Evolutionary conservation across 2,888 invertebrate species (phyloP).

Genomic region (Cephus rjabovi): DNA sequence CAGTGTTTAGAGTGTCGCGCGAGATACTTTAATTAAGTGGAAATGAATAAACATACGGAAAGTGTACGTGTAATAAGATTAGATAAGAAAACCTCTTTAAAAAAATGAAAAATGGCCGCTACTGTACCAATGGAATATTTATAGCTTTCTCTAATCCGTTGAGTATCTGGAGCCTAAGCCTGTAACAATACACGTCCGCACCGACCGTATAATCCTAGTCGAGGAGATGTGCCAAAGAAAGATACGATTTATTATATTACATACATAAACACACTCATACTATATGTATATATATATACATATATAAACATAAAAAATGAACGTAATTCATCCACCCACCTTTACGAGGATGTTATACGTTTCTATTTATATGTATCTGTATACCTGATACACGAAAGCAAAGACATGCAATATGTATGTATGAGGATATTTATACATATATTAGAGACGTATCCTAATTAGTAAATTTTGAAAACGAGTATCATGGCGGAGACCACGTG

Average conservation of each 20-base stretch:
- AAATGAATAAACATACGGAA: not conserved
- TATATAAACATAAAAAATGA: not conserved
- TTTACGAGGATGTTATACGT: conserved; percentile 42
- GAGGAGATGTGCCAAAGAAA: conserved; percentile 55
- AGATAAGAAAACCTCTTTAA: not conserved
- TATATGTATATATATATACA: too few species aligned
- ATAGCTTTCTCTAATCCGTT: not conserved
- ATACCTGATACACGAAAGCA: conserved; percentile 3
- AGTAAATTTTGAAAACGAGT: not conserved
- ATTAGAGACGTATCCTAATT: not conserved
- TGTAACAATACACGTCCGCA: not conserved
- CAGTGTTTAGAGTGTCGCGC: conserved; percentile 1
- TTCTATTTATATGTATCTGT: conserved; percentile 40
- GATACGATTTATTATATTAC: conserved; percentile 20
- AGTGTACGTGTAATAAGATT: not conserved
- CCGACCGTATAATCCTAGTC: conserved; percentile 23
- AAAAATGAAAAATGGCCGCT: not conserved
- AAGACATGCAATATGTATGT: not conserved
- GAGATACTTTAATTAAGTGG: not conserved
- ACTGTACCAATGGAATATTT: not conserved
- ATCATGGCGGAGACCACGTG: not conserved
- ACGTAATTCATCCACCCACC: not conserved
- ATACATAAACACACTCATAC: not conserved
- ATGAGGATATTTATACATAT: not conserved
- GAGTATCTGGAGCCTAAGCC: not conserved